Evolutionary conservation across 2,888 invertebrate species (phyloP), one percentile per base, ranked within the genome.

Genomic region (Harpalus rubripes): DNA sequence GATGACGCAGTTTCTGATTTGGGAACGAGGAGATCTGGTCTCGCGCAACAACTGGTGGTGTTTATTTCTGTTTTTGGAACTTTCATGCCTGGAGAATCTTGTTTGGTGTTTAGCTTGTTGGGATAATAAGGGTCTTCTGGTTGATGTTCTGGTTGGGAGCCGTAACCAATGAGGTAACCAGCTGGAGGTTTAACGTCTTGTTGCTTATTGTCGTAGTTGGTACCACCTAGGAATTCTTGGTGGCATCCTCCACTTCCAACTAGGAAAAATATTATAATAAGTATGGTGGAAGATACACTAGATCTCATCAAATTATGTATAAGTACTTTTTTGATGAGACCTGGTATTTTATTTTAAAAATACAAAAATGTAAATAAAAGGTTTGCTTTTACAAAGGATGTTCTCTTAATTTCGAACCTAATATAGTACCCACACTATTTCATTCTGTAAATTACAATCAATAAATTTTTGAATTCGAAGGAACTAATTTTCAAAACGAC

Each of bases 21-120:
- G 12, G 95, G 95, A 87, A 95, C 94, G 87, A 95, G 91, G 89
- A 95, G 92, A 90, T 92, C 89, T 89, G 91, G 90, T 92, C 92
- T 92, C 85, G 90, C 90, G 89, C 93, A 93, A 86, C 91, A 91
- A 88, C 91, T 92, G 84, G 90, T 90, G 22, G 90, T 90, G 56
- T 90, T 89, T 8, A 90, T 88, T 88, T 92, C 91, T 0, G 92
- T 92, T 89, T 93, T 93, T 5, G 94, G 92, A 10, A 93, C 91
- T 88, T 94, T 93, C 88, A 93, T 91, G 10, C 89, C 89, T 88
- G 89, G 91, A 7, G 88, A 86, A 85, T 91, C 90, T 1, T 90
- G 88, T 87, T 91, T 90, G 44, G 90, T 61, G 56, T 7, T 87
- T 86, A 87, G 88, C 87, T 87, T 88, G n/a, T n/a, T 15, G 80